These are phyloP conservation scores for Branchipolynoe longqiensis DNA, from an alignment of 2,888 invertebrate genomes.

Conservation along the genomic window DNA sequence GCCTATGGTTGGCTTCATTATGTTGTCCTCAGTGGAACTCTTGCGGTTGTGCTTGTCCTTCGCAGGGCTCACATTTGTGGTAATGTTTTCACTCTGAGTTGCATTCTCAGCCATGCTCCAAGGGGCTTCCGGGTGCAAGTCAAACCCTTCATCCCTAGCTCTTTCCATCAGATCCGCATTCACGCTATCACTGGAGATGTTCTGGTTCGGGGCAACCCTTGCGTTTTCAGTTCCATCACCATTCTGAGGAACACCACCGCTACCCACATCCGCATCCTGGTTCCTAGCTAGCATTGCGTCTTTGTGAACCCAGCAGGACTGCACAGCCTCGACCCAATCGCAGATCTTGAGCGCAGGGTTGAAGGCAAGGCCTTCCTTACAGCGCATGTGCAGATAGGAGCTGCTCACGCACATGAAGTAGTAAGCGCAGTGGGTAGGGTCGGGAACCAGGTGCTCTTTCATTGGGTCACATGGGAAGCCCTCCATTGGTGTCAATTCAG, in stretches of 20 bases:
- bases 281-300: not conserved
- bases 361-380: constrained; percentile 53
- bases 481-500: too few species aligned
- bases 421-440: constrained; percentile 24
- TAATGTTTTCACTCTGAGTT: too few species aligned
- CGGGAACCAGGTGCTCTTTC: constrained; percentile 40
- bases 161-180: not conserved
- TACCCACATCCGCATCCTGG: not conserved
- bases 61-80: too few species aligned
- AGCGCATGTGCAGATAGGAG: constrained; percentile 26
- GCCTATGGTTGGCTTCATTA: too few species aligned
- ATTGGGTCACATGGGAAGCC: constrained; percentile 4
- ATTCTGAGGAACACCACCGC: not conserved
- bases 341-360: constrained; percentile 30
- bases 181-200: too few species aligned
- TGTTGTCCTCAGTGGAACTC: too few species aligned
- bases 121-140: not conserved
- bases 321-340: constrained; percentile 31
- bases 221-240: too few species aligned
- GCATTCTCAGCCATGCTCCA: too few species aligned
- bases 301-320: not conserved
- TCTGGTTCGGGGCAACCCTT: too few species aligned
- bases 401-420: constrained; percentile 54
- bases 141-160: not conserved
- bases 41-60: too few species aligned